Evolutionary conservation across 37 sponge, comb jelly and placozoan genomes (phyloP), one percentile per base, ranked within the genome.

Genomic region (Chondrilla cf. caribensis): DNA sequence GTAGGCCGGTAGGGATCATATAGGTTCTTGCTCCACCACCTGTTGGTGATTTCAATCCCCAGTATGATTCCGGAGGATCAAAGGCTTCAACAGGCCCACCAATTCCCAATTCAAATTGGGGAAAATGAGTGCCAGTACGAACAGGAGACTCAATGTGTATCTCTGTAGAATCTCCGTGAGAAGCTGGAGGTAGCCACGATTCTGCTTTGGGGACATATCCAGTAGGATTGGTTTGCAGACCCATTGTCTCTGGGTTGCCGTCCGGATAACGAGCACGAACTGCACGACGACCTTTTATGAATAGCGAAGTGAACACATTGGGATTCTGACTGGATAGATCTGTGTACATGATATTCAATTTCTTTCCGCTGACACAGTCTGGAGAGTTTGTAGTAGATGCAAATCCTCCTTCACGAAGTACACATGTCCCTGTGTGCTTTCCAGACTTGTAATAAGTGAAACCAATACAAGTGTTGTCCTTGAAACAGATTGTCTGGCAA

Each of bases 201-300:
- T 66, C 82, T 2, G 67, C 82, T 14, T 26, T 65, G 28, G 47
- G 15, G 38, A 62, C 40, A 29, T 68, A 83, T 0, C 77, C 75
- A 29, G 66, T 73, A 9, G 73, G 73, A 28, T 58, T 44, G 19
- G 60, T 58, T 22, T 26, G 79, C 33, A 87, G 78, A 22, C 92
- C 92, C 65, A 72, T 68, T 35, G 79, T 86, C 76, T 87, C 86
- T 25, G 93, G 93, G 38, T 92, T 86, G 24, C 86, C 93, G 75
- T 92, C 82, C 26, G 93, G 93, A 59, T 88, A 92, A 14, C 93
- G 71, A 21, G 93, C 93, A 38, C 90, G 83, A 55, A 85, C 81
- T 25, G 83, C 86, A 37, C 91, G 79, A 21, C 58, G 58, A 5
- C 89, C 82, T 32, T 81, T 51, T 1, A 89, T 85, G 72, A 81